phyloP scores from a whole-genome alignment of 2,113 vertebrate species.

The Oenanthe oenanthe region DNA sequence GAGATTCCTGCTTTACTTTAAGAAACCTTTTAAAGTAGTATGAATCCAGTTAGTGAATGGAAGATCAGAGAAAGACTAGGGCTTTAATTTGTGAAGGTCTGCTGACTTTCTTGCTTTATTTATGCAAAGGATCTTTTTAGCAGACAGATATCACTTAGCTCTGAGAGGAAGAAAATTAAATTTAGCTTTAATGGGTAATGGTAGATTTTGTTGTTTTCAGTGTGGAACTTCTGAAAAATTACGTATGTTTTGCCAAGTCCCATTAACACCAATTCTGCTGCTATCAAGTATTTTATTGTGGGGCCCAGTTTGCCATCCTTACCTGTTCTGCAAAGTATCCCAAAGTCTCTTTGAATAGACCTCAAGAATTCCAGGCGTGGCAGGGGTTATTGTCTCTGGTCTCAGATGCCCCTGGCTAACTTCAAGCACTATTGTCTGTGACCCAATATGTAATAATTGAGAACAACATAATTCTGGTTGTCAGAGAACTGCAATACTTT shows the following conservation, averaged over 20 bases:
- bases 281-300: not conserved
- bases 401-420: not conserved
- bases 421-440: not conserved
- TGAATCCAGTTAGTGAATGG: not conserved
- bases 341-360: not conserved
- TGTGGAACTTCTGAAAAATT: not conserved
- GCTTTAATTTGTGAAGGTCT: constrained; percentile 8
- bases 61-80: not conserved
- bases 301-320: not conserved
- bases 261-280: not conserved
- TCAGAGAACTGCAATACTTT: not conserved
- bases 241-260: not conserved
- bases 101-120: not conserved
- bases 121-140: not conserved
- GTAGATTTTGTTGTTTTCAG: not conserved
- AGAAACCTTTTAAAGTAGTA: not conserved
- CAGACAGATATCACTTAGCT: not conserved
- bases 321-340: not conserved
- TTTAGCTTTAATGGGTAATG: not conserved
- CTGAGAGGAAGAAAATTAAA: constrained; percentile 3
- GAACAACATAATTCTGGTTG: not conserved
- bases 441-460: not conserved
- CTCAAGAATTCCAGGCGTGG: not conserved
- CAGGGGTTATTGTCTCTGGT: not conserved
- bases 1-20: not conserved